Evolutionary conservation across 1,140 invertebrate genomes (phyloP).

Genomic region (Nilaparvata lugens): DNA sequence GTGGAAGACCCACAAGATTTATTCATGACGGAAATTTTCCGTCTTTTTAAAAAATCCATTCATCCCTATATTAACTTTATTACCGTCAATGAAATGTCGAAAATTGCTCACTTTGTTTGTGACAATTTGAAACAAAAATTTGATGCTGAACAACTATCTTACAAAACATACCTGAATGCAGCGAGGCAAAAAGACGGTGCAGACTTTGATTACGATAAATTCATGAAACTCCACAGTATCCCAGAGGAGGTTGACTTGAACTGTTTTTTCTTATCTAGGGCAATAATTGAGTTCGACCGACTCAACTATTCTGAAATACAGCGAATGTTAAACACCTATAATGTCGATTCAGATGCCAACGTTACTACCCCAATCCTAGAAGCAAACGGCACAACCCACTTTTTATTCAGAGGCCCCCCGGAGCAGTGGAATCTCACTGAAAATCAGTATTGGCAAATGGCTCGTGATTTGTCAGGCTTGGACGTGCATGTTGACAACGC

Average conservation of each 20-base stretch:
- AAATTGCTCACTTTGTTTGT: slow-evolving; percentile 7
- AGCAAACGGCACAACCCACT: not conserved
- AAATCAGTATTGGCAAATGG: slow-evolving; percentile 7
- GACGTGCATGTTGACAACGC: not conserved
- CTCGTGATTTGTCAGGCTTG: not conserved
- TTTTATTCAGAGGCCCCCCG: slow-evolving; percentile 5
- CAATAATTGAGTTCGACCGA: not conserved
- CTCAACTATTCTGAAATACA: not conserved
- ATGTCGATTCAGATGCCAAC: not conserved
- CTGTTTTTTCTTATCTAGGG: not conserved
- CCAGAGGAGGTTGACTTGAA: slow-evolving; percentile 8
- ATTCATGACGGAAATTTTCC: not conserved
- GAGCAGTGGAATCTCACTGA: not conserved
- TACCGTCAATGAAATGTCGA: slow-evolving; percentile 1
- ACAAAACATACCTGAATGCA: too few relatives aligned
- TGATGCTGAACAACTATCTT: not conserved
- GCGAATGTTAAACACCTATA: not conserved
- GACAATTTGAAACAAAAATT: slow-evolving; percentile 7
- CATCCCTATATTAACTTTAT: not conserved
- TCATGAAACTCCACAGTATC: too few relatives aligned
- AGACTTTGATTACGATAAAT: too few relatives aligned
- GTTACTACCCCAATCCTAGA: not conserved
- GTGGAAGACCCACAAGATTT: not conserved
- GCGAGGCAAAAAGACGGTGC: too few relatives aligned
- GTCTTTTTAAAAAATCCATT: not conserved